Evolutionary conservation across 2,797 vertebrate genomes (phyloP), one percentile per base, ranked within the genome.

Genomic region (Paedocypris micromegethes): DNA sequence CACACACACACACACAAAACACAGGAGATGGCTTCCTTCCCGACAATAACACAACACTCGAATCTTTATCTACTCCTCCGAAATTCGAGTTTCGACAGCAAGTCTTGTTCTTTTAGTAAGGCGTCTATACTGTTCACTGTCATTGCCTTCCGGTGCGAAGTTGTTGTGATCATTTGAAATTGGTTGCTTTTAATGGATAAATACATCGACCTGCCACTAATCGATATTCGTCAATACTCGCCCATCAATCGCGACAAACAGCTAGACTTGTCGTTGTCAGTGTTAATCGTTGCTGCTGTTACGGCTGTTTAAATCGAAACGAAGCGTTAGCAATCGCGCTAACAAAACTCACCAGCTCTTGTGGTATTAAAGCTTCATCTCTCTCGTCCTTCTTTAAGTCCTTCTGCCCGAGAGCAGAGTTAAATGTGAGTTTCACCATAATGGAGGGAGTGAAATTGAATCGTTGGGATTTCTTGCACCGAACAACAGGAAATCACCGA

Each of bases 371-470:
- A 5, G 70, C 75, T 63, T 80, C 80, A 4, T 72, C 81, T 23
- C 61, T 75, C 53, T 73, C 75, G 39, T 60, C 68, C 49, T 81
- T 78, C 48, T 79, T 80, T 44, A 57, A 38, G 43, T 81, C 80
- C 46, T 80, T 83, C 50, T 81, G 81, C 3, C 69, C 76, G 9
- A 81, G 72, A 9, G 78, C 62, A 38, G 75, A 59, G 69, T 75
- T 81, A 37, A 81, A 81, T 6, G 79, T 58, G 3, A 81, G 74
- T 71, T 83, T 83, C 7, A 83, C 81, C 81, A 83, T 83, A 40
- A 39, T 58, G 38, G 53, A 23, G 1, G 0, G 5, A n/a, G 23
- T 6, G 44, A 1, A 50, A 9, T 5, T n/a, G 40, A 5, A 3
- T n/a, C 2, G 40, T 43, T 47, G 40, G 8, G 9, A 6, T n/a